A percentile compares a stretch with the other conserved stretches of the same genome.
phyloP scores from a whole-genome alignment of 1,140 invertebrate genomes.

The Halictus rubicundus region DNA sequence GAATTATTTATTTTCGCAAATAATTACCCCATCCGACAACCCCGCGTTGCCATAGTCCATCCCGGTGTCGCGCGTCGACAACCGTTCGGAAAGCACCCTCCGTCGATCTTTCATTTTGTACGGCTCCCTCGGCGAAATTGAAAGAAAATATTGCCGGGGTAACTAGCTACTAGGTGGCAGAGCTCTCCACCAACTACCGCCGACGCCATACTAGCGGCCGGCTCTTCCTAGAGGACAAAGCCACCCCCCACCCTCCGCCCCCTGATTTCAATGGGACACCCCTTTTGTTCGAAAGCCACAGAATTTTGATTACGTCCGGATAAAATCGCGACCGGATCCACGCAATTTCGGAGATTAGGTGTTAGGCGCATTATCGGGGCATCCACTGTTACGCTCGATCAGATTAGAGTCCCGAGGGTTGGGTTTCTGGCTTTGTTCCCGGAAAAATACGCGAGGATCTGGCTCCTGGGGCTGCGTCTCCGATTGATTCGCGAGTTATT shows the following conservation, averaged over 20 bases:
- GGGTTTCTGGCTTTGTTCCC: too few species aligned
- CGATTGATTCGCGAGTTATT: too few species aligned
- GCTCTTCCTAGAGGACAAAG: not conserved
- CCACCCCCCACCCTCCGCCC: not conserved
- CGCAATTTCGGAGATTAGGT: constrained; percentile 25
- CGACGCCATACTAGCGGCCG: not conserved
- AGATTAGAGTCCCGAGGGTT: too few species aligned
- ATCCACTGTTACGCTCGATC: too few species aligned
- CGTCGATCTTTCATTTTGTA: constrained; percentile 32
- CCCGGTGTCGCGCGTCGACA: constrained; percentile 29
- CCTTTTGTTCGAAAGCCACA: constrained; percentile 12
- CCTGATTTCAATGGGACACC: not conserved
- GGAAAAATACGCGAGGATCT: too few species aligned
- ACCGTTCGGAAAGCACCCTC: constrained; percentile 13
- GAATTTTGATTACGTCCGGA: constrained; percentile 31
- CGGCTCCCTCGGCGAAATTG: constrained; percentile 61
- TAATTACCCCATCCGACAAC: too few species aligned
- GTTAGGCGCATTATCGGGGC: constrained; percentile 1
- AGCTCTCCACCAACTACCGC: not conserved
- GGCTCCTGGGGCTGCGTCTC: too few species aligned
- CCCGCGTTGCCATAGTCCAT: constrained; percentile 10
- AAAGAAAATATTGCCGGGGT: constrained; percentile 73
- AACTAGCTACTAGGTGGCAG: constrained; percentile 49
- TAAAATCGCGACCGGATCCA: not conserved
- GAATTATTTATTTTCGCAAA: too few species aligned